These are phyloP conservation scores for Aporophyla lueneburgensis DNA, from an alignment of 2,888 invertebrate genomes.

Conservation along the genomic window DNA sequence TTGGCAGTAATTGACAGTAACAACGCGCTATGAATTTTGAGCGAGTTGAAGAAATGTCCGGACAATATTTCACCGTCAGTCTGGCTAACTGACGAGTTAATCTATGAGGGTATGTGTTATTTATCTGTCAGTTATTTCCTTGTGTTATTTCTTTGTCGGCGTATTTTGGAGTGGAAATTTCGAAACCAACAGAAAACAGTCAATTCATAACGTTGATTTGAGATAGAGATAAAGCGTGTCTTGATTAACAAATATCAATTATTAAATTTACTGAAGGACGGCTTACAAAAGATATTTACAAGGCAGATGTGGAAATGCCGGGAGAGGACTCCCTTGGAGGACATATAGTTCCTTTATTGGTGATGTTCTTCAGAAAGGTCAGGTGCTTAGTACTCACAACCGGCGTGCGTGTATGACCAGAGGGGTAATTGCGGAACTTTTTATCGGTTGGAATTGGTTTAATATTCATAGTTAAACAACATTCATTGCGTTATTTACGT, in stretches of 20 bases:
- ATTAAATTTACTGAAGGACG: not conserved
- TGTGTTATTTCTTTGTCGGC: constrained; percentile 25
- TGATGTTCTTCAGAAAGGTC: too few relatives aligned
- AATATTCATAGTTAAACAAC: too few relatives aligned
- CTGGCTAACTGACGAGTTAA: constrained; percentile 56
- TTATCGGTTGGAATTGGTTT: too few relatives aligned
- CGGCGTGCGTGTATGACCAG: too few relatives aligned
- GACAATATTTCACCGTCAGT: constrained; percentile 55
- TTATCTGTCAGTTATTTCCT: constrained; percentile 37
- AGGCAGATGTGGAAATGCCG: too few relatives aligned
- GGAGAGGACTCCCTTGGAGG: too few relatives aligned
- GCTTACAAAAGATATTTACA: too few relatives aligned
- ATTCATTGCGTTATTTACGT: too few relatives aligned
- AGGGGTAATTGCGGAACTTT: too few relatives aligned
- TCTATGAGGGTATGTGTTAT: constrained; percentile 45
- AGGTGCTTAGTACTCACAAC: too few relatives aligned
- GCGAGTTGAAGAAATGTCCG: constrained; percentile 42
- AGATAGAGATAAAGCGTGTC: not conserved
- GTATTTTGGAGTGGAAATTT: constrained; percentile 4
- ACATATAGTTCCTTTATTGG: too few relatives aligned
- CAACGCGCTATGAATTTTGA: constrained; percentile 59
- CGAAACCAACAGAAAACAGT: not conserved
- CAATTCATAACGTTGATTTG: constrained; percentile 7
- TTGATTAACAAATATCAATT: not conserved
- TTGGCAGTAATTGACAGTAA: constrained; percentile 69